A percentile compares a stretch with the other conserved stretches of the same genome.
phyloP scores from a whole-genome alignment of 2,888 invertebrate genomes.

The Spilarctia lutea region DNA sequence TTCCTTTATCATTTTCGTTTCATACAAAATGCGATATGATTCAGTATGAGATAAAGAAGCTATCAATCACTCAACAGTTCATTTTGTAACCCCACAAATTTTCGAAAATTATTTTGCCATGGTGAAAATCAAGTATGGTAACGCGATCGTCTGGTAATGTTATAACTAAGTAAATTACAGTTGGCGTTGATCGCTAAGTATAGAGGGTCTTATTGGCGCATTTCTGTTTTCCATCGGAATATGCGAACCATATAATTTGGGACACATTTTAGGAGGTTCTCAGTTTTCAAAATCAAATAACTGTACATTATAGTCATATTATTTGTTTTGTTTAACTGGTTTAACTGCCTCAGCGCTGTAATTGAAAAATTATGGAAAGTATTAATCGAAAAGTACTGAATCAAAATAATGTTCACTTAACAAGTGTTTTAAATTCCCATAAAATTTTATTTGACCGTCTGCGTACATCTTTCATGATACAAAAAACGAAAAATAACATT shows the following conservation, averaged over 20 bases:
- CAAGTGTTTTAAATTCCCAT: background rate
- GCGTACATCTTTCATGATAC: background rate
- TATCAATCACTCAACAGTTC: constrained; percentile 68
- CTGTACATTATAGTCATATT: constrained; percentile 42
- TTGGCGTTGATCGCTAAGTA: constrained; percentile 60
- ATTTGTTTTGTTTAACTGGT: constrained; percentile 40
- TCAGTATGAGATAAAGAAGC: constrained; percentile 53
- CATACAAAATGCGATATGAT: background rate
- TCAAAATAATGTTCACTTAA: background rate
- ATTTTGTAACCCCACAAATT: constrained; percentile 71
- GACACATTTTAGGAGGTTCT: constrained; percentile 39
- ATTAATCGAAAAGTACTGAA: background rate
- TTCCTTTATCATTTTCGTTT: background rate
- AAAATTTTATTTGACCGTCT: background rate
- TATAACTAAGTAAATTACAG: constrained; percentile 69
- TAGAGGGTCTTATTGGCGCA: constrained; percentile 52
- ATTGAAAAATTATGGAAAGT: constrained; percentile 41
- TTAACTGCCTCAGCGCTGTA: constrained; percentile 18
- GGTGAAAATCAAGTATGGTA: constrained; percentile 58
- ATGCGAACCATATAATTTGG: constrained; percentile 48
- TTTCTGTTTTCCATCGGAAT: constrained; percentile 38
- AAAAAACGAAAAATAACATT: background rate
- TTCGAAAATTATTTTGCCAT: constrained; percentile 65
- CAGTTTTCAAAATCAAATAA: constrained; percentile 45
- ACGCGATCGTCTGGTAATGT: constrained; percentile 62